Evolutionary conservation across 2,888 invertebrate species (phyloP).

Genomic region (Candidula unifasciata): DNA sequence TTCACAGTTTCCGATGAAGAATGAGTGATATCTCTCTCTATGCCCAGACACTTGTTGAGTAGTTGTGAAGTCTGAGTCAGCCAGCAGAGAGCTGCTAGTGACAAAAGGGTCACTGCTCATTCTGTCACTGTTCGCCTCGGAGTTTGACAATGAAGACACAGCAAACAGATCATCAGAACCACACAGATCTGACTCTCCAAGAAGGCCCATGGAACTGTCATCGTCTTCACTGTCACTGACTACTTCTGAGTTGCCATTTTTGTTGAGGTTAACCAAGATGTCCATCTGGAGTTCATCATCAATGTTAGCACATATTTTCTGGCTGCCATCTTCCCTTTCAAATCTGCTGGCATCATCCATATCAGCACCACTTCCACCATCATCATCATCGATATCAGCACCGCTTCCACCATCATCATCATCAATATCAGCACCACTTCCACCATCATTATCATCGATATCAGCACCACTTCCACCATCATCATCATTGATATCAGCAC

Average conservation of each 20-base stretch:
- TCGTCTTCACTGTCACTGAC: background rate
- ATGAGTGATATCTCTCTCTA: conserved; percentile 30
- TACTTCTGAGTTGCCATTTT: background rate
- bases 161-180: conserved; percentile 39
- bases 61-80: background rate
- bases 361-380: background rate
- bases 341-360: background rate
- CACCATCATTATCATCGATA: background rate
- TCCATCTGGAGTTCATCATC: background rate
- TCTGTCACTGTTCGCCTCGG: background rate
- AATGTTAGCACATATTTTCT: background rate
- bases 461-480: background rate
- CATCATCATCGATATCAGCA: background rate
- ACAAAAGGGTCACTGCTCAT: background rate
- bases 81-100: background rate
- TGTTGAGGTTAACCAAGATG: background rate
- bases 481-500: background rate
- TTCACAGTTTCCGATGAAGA: conserved; percentile 44
- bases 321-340: background rate
- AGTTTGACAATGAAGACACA: conserved; percentile 39
- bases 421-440: background rate
- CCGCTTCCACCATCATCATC: background rate
- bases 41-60: background rate
- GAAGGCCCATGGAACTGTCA: conserved; percentile 34
- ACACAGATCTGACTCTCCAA: conserved; percentile 46